phyloP scores from a whole-genome alignment of 2,113 vertebrate species.

The Brachyhypopomus occidentalis region DNA sequence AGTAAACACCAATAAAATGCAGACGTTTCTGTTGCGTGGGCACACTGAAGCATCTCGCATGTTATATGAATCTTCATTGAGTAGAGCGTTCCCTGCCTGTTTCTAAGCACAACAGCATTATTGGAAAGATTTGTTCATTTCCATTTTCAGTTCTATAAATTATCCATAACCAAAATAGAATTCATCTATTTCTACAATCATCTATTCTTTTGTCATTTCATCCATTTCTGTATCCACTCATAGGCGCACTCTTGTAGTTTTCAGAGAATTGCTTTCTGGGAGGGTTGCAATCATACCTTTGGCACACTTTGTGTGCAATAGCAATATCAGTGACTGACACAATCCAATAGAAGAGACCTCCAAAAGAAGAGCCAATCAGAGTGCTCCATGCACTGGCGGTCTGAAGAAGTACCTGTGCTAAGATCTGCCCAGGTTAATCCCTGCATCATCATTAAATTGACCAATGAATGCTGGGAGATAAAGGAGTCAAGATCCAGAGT shows the following conservation, averaged over 20 bases:
- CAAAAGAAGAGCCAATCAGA: neutral
- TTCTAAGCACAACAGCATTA: neutral
- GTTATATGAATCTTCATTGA: neutral
- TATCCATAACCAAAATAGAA: neutral
- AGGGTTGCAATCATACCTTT: neutral
- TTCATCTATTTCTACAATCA: neutral
- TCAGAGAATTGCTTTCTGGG: neutral
- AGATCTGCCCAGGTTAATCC: neutral
- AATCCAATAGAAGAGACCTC: neutral
- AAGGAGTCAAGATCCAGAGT: no score
- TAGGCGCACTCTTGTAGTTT: neutral
- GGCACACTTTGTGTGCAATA: neutral
- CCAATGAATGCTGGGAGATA: no score
- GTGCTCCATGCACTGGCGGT: neutral
- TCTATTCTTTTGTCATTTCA: neutral
- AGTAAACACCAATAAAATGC: constrained; percentile 10
- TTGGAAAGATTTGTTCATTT: no score
- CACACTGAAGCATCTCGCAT: neutral
- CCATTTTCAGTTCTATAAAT: neutral
- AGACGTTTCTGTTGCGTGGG: neutral
- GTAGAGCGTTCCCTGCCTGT: neutral
- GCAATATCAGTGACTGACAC: neutral
- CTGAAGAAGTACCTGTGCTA: neutral
- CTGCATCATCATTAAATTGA: neutral
- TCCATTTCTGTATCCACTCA: neutral